Conservation (phyloP, 2,888 invertebrate genomes). For the Torymus texanus region DNA sequence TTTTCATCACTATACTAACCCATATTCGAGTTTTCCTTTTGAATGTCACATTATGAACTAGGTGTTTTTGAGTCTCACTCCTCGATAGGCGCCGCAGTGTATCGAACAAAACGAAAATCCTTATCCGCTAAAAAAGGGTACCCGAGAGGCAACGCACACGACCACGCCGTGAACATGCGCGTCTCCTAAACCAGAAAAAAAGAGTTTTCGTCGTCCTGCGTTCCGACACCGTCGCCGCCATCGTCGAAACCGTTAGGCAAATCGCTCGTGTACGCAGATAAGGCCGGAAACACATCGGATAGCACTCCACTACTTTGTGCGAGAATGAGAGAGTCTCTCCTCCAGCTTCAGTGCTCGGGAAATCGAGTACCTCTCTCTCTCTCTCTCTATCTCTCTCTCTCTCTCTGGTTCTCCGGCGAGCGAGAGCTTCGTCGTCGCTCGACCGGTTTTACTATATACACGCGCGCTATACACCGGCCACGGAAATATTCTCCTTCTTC, state of each 20-base stretch:
- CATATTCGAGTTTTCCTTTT: no score
- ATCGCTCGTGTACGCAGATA: slow-evolving; percentile 46
- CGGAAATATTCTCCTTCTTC: slow-evolving; percentile 60
- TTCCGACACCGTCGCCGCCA: no score
- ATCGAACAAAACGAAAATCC: no score
- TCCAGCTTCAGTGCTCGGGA: slow-evolving; percentile 6
- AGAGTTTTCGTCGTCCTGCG: no score
- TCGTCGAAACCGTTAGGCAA: slow-evolving; percentile 44
- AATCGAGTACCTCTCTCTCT: slow-evolving; percentile 25
- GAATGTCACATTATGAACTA: no score
- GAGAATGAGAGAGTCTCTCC: not conserved
- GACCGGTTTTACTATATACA: slow-evolving; percentile 57
- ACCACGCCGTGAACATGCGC: no score
- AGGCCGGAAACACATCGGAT: slow-evolving; percentile 42
- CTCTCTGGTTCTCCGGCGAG: not conserved
- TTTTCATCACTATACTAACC: no score
- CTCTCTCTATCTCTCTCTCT: not conserved
- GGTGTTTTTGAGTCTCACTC: no score
- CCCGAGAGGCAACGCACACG: no score
- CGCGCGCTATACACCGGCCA: slow-evolving; percentile 36
- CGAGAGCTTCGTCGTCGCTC: slow-evolving; percentile 50
- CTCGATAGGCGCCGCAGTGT: no score
- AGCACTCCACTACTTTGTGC: not conserved
- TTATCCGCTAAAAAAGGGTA: not conserved
- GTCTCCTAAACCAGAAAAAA: no score